A percentile compares a stretch with the other conserved stretches of the same genome.
These are phyloP conservation scores for Gadopsis bispinosus DNA, from an alignment of 2,797 vertebrate genomes.

Conservation along the genomic window DNA sequence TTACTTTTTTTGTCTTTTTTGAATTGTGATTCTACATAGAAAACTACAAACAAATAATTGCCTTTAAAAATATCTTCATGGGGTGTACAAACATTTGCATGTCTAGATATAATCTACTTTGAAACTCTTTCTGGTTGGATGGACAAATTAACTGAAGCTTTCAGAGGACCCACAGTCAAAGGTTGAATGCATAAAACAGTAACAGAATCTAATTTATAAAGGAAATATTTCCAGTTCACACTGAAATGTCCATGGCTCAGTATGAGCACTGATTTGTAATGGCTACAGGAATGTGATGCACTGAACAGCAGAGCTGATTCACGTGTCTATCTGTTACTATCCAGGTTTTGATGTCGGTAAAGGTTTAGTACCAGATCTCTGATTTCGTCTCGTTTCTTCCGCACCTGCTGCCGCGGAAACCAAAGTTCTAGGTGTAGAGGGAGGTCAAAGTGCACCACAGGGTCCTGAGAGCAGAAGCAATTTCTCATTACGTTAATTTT, in stretches of 20 bases:
- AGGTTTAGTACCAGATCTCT: slow-evolving; percentile 92
- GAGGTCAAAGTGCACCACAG: slow-evolving; percentile 93
- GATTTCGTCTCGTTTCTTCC: slow-evolving; percentile 94
- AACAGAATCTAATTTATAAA: slow-evolving; percentile 26
- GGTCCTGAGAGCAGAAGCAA: slow-evolving; percentile 85
- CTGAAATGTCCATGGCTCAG: slow-evolving; percentile 69
- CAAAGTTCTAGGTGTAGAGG: slow-evolving; percentile 91
- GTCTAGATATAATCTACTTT: background rate
- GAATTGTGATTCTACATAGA: background rate
- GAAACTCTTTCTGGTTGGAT: background rate
- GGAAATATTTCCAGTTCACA: slow-evolving; percentile 46
- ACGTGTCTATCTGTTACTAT: slow-evolving; percentile 53
- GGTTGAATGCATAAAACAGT: slow-evolving; percentile 17
- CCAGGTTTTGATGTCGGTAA: slow-evolving; percentile 88
- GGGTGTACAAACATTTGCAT: slow-evolving; percentile 38
- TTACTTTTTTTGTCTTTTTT: background rate
- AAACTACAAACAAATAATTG: slow-evolving; percentile 40
- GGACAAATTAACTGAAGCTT: slow-evolving; percentile 15
- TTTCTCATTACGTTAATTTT: background rate
- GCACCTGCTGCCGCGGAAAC: slow-evolving; percentile 93
- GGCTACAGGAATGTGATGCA: slow-evolving; percentile 45
- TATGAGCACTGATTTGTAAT: slow-evolving; percentile 72
- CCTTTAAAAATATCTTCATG: slow-evolving; percentile 44
- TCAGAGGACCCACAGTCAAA: slow-evolving; percentile 25
- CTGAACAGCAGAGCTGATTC: slow-evolving; percentile 10